These are phyloP conservation scores for Psilopsiagon aymara DNA, from an alignment of 2,113 vertebrate genomes.

Conservation along the genomic window DNA sequence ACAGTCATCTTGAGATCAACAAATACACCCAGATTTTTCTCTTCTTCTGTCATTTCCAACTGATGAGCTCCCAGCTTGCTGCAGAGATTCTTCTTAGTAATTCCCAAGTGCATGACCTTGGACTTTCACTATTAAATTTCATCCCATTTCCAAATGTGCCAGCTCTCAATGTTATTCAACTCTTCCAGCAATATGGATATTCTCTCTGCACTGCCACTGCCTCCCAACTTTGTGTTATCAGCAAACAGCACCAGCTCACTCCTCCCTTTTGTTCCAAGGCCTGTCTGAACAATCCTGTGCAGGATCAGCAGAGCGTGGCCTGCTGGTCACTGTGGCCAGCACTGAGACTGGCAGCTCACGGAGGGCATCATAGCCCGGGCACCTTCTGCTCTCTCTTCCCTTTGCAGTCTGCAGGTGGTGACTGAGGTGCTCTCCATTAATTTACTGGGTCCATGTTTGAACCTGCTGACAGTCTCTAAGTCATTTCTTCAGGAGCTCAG, in stretches of 20 bases:
- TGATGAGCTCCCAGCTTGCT: neutral
- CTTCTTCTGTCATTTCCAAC: constrained; percentile 6
- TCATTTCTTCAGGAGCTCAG: neutral
- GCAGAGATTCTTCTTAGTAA: constrained; percentile 26
- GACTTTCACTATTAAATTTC: constrained; percentile 51
- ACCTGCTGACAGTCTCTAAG: neutral
- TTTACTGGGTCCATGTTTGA: neutral
- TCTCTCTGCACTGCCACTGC: neutral
- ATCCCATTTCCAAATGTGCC: constrained; percentile 23
- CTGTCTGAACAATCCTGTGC: neutral
- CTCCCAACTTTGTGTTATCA: neutral
- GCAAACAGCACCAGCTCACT: neutral
- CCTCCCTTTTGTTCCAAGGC: neutral
- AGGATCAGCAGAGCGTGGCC: neutral
- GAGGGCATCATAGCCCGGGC: neutral
- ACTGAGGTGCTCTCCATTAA: neutral
- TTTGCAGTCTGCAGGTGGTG: neutral
- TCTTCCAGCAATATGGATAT: neutral
- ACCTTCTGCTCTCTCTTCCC: neutral
- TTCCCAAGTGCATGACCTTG: constrained; percentile 42
- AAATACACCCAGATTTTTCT: constrained; percentile 36
- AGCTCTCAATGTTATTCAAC: neutral
- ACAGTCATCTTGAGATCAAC: neutral
- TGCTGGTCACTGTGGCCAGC: neutral
- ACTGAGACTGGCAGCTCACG: neutral